Conservation (phyloP, 2,888 invertebrate species). For the Hanleya hanleyi region DNA sequence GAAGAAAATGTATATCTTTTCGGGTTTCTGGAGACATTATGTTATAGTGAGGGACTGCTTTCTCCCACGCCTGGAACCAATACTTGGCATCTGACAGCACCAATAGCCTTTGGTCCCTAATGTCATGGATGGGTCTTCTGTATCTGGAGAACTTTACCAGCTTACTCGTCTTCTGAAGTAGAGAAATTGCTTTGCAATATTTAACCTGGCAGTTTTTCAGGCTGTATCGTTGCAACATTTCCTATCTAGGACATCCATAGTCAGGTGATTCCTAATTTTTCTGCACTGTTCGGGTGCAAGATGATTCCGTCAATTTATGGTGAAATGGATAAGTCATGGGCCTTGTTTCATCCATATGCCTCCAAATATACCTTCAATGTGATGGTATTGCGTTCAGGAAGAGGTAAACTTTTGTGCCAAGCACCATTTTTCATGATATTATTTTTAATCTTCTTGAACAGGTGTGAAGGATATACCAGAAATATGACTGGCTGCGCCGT, state of each 20-base stretch:
- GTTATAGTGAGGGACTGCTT: background rate
- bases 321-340: conserved; percentile 3
- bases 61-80: background rate
- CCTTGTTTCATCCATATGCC: conserved; percentile 1
- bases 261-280: background rate
- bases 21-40: background rate
- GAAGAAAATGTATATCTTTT: background rate
- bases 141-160: background rate
- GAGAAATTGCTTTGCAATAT: background rate
- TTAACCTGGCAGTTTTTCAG: background rate
- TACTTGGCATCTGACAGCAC: background rate
- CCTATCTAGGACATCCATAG: too few relatives aligned
- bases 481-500: background rate
- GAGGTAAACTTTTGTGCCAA: background rate
- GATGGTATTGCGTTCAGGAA: background rate
- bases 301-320: background rate
- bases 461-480: background rate
- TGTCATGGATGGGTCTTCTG: background rate
- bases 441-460: background rate
- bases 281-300: background rate
- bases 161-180: background rate
- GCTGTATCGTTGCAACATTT: background rate
- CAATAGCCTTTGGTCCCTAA: background rate
- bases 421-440: conserved; percentile 9
- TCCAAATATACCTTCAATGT: background rate